Evolutionary conservation across 2,113 vertebrate species (phyloP).

Genomic region (Nothoprocta perdicaria): DNA sequence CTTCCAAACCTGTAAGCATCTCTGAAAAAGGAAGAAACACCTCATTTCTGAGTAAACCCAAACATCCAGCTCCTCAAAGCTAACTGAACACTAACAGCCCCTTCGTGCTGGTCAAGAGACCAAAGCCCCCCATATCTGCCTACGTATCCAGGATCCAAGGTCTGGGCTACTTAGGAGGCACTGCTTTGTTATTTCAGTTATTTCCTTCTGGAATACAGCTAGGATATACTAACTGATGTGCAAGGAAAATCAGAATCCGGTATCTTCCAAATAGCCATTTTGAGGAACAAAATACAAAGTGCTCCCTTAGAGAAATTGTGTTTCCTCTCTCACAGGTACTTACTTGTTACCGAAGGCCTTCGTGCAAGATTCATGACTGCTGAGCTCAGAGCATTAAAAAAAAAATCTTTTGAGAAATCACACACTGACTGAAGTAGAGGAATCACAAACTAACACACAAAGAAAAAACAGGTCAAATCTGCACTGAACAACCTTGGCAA

Average conservation of each 20-base stretch:
- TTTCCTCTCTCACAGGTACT: background rate
- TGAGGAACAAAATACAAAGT: background rate
- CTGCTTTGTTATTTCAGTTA: background rate
- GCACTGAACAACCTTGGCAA: background rate
- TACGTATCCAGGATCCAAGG: background rate
- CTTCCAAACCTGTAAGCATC: background rate
- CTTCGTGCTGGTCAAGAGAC: background rate
- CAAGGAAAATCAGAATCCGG: background rate
- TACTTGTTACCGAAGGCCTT: background rate
- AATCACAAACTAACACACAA: background rate
- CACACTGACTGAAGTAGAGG: background rate
- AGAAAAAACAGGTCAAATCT: background rate
- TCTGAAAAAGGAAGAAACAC: background rate
- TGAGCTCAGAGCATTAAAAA: conserved; percentile 11
- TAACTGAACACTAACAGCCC: background rate
- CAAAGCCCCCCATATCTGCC: background rate
- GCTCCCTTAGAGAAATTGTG: background rate
- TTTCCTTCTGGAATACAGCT: background rate
- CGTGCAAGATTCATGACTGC: background rate
- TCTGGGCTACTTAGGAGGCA: background rate
- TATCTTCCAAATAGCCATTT: background rate
- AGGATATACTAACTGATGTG: background rate
- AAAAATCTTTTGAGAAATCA: background rate
- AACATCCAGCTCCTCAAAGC: background rate
- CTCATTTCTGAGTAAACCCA: background rate